Conservation (phyloP, 1,140 invertebrate species). For the Penaeus japonicus region DNA sequence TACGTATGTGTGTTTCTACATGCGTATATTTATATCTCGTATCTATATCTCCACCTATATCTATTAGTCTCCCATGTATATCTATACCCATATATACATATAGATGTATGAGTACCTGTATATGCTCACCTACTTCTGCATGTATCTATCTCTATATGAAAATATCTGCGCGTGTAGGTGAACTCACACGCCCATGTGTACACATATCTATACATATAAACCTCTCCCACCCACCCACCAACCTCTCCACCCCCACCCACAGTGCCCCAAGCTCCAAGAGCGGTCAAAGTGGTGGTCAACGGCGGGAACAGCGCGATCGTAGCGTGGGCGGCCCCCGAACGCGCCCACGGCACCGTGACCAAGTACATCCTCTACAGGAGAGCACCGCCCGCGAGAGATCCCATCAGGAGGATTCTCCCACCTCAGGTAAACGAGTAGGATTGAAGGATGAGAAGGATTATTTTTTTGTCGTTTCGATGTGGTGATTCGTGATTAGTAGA, state of each 20-base stretch:
- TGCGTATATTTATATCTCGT: too few species aligned
- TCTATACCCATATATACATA: too few species aligned
- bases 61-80: not conserved
- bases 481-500: too few species aligned
- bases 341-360: slow-evolving; percentile 65
- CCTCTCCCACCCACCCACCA: not conserved
- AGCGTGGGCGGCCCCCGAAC: slow-evolving; percentile 66
- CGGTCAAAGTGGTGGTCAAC: slow-evolving; percentile 65
- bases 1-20: too few species aligned
- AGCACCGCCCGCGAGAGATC: slow-evolving; percentile 17
- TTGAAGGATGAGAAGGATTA: not conserved
- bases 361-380: slow-evolving; percentile 65
- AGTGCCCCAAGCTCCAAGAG: slow-evolving; percentile 66
- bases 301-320: slow-evolving; percentile 64
- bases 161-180: not conserved
- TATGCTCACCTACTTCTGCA: too few species aligned
- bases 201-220: not conserved
- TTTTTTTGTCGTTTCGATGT: too few species aligned
- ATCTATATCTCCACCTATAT: not conserved
- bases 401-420: slow-evolving; percentile 22
- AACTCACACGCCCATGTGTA: too few species aligned
- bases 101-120: not conserved
- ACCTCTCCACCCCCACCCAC: not conserved
- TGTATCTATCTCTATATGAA: not conserved
- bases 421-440: slow-evolving; percentile 34